A percentile compares a stretch with the other conserved stretches of the same genome.
Conservation (phyloP, 2,113 vertebrate species). For the Callipepla squamata region DNA sequence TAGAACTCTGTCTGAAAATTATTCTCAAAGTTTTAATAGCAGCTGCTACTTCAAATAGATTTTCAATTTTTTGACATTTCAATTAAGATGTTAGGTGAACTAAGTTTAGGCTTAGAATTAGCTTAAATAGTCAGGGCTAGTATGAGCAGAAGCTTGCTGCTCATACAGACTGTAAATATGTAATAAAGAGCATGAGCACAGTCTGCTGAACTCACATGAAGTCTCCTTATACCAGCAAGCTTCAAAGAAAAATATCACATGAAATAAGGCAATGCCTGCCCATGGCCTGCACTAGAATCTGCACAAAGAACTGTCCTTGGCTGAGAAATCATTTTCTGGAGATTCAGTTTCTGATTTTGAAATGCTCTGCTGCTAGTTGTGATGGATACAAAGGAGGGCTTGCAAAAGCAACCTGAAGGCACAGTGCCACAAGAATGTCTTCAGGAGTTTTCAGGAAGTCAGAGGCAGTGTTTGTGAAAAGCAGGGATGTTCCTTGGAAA, state of each 20-base stretch:
- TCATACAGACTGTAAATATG: neutral
- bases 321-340: neutral
- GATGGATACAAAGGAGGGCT: neutral
- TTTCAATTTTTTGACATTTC: neutral
- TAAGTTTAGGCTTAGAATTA: neutral
- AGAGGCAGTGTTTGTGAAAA: neutral
- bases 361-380: neutral
- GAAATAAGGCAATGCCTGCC: neutral
- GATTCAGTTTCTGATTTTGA: neutral
- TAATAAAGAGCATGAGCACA: rapidly evolving
- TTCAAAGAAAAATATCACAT: neutral
- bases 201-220: neutral
- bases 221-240: neutral
- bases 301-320: neutral
- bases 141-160: neutral
- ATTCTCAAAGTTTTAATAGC: neutral
- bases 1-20: neutral
- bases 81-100: neutral
- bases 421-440: neutral
- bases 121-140: neutral
- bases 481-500: neutral
- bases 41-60: neutral
- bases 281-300: neutral
- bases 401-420: neutral
- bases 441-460: neutral